Conservation (phyloP, 2,888 invertebrate genomes). For the Trichacis sp. region DNA sequence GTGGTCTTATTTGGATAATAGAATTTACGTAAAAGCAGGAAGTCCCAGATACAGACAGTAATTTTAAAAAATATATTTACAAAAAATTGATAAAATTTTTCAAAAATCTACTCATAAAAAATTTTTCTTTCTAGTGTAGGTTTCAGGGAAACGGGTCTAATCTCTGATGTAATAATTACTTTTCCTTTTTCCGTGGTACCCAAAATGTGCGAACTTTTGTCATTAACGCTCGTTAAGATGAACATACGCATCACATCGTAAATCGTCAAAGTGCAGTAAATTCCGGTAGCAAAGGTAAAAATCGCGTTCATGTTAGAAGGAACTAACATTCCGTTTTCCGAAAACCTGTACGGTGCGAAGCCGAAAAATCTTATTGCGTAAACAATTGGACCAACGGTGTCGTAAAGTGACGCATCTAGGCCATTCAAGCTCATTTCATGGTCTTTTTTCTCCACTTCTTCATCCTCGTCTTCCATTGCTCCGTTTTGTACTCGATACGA, state of each 20-base stretch:
- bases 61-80: too few relatives aligned
- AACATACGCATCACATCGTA: constrained; percentile 21
- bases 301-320: constrained; percentile 41
- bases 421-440: constrained; percentile 40
- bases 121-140: too few relatives aligned
- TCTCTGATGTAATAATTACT: too few relatives aligned
- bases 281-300: constrained; percentile 5
- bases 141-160: too few relatives aligned
- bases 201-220: constrained; percentile 38
- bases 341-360: constrained; percentile 59
- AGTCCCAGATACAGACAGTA: too few relatives aligned
- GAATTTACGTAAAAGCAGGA: too few relatives aligned
- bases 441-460: constrained; percentile 13
- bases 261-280: constrained; percentile 22
- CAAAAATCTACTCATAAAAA: too few relatives aligned
- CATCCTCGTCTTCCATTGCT: constrained; percentile 12
- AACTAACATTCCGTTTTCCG: constrained; percentile 47
- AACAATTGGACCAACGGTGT: constrained; percentile 54
- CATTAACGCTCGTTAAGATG: not conserved
- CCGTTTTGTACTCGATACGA: not conserved
- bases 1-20: too few relatives aligned
- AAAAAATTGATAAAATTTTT: not conserved
- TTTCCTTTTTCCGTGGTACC: constrained; percentile 52
- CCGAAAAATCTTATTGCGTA: constrained; percentile 57
- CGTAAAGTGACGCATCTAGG: constrained; percentile 54